Evolutionary conservation across 2,888 invertebrate species (phyloP), one percentile per base, ranked within the genome.

Genomic region (Volucella bombylans): DNA sequence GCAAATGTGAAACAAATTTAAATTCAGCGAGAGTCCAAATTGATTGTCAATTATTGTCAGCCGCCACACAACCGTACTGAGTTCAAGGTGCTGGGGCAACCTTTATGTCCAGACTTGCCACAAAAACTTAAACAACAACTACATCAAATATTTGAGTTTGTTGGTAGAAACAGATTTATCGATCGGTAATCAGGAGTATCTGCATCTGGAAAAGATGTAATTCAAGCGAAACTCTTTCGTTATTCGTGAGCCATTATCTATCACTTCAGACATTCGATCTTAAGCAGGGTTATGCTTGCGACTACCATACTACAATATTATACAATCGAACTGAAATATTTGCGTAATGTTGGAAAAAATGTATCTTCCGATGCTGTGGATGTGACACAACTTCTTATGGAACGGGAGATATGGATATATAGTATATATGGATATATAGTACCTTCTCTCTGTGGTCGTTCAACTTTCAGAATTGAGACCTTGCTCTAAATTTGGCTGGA

Each of bases 81-180:
- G 80, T 83, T 83, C 83, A 83, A 83, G 83, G 83, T 83, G 83
- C 83, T 41, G 39, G 59, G 71, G 80, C 82, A 82, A 82, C 82
- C 82, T 82, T 82, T 82, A 82, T 54, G 76, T 47, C 62, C 50
- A 79, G 72, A 69, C 82, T 62, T 69, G 79, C 41, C 18, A 62
- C 41, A 8, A 8, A 47, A 57, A 18, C 8, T 57, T 41, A 65
- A 49, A 49, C 15, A 52, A 80, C 38, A 18, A 45, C 41, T 55
- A 68, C 62, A 23, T 4, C 45, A 65, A 18, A 50, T 39, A 55
- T n/a, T 8, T 23, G 12, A 23, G 14, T 38, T n/a, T 41, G 11
- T 52, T 41, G 55, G 18, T 50, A 45, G 54, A 68, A 14, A 68
- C 38, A 47, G 23, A 72, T 73, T 54, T 74, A 50, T 80, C 54